Evolutionary conservation across 1,140 invertebrate species (phyloP).

Genomic region (Polyergus mexicanus): DNA sequence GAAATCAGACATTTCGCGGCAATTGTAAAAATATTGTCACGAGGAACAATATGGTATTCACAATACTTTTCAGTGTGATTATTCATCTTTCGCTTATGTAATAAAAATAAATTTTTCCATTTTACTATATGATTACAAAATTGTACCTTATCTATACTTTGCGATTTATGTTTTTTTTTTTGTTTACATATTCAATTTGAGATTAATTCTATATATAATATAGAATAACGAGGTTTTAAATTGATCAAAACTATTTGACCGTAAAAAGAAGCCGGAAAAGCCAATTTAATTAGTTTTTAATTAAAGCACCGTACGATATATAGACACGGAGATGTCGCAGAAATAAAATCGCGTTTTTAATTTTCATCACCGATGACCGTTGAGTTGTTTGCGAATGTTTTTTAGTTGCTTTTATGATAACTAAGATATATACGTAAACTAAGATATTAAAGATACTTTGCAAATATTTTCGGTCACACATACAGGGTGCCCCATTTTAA

Average conservation of each 20-base stretch:
- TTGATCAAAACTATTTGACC: slow-evolving; percentile 26
- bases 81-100: background rate
- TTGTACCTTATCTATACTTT: background rate
- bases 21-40: slow-evolving; percentile 25
- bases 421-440: background rate
- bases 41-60: background rate
- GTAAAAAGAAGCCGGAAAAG: background rate
- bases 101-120: background rate
- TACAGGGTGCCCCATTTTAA: too few relatives aligned
- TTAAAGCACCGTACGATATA: slow-evolving; percentile 22
- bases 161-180: too few relatives aligned
- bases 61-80: slow-evolving; percentile 2
- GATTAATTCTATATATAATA: slow-evolving; percentile 6
- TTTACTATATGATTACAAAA: background rate
- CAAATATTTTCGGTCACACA: background rate
- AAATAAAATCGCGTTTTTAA: slow-evolving; percentile 23
- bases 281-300: slow-evolving; percentile 53
- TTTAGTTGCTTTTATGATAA: background rate
- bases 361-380: background rate
- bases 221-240: background rate
- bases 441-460: background rate
- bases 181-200: background rate
- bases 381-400: background rate
- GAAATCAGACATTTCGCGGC: background rate
- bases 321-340: background rate